Evolutionary conservation across 2,888 invertebrate genomes (phyloP).

Genomic region (Caenorhabditis sulstoni): DNA sequence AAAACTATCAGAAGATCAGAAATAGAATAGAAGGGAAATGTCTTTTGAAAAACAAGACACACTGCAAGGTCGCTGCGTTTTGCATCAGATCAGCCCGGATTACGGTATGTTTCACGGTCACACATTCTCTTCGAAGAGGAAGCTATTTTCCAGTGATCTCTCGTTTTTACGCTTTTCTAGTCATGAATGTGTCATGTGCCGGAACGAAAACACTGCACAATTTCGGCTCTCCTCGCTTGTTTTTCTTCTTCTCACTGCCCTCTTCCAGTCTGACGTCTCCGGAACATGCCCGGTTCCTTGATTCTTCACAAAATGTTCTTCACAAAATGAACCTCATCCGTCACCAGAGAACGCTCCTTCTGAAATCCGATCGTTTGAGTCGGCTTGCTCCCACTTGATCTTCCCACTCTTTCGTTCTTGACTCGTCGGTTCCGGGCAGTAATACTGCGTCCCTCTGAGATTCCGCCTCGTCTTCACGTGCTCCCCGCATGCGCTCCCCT

Average conservation of each 20-base stretch:
- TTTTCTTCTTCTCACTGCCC: neutral
- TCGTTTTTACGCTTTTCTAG: too few relatives aligned
- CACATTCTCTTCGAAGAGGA: too few relatives aligned
- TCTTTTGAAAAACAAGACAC: slow-evolving; percentile 1
- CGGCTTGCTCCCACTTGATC: slow-evolving; percentile 1
- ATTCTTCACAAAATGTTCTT: too few relatives aligned
- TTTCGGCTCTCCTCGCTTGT: neutral
- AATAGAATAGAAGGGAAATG: neutral
- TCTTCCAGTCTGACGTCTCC: neutral
- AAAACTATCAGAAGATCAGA: slow-evolving; percentile 7
- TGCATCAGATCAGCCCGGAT: too few relatives aligned
- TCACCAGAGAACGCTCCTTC: slow-evolving; percentile 17
- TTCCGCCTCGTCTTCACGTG: slow-evolving; percentile 34
- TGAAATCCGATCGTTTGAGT: slow-evolving; percentile 3
- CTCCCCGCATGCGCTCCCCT: slow-evolving; percentile 18
- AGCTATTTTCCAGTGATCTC: too few relatives aligned
- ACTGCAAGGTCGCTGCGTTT: neutral
- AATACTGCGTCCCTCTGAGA: neutral
- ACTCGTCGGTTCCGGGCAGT: neutral
- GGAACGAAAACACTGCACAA: too few relatives aligned
- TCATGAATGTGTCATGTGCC: too few relatives aligned
- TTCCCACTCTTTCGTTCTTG: neutral
- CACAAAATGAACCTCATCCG: too few relatives aligned
- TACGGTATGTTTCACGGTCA: too few relatives aligned
- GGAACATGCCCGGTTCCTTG: neutral